These are phyloP conservation scores for Mizuhopecten yessoensis DNA, from an alignment of 1,140 invertebrate genomes.

Conservation along the genomic window DNA sequence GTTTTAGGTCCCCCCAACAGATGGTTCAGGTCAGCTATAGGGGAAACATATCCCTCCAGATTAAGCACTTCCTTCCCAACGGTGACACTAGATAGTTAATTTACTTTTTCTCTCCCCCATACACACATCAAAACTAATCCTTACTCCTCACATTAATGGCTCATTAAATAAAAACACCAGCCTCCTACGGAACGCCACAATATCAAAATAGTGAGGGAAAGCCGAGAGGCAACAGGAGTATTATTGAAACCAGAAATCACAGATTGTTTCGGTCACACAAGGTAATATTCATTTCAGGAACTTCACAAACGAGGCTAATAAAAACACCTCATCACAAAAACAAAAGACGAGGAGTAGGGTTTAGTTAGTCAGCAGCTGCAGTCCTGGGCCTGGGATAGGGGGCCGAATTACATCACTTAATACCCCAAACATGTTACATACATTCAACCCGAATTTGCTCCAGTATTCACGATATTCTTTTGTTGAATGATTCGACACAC, in stretches of 20 bases:
- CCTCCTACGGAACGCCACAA: conserved; percentile 18
- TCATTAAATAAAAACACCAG: conserved; percentile 39
- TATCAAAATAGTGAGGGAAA: conserved; percentile 39
- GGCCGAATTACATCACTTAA: not conserved
- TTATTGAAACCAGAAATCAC: conserved; percentile 4
- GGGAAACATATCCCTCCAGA: not conserved
- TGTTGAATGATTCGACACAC: not conserved
- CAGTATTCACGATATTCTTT: not conserved
- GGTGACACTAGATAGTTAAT: conserved; percentile 30
- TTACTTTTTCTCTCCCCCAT: conserved; percentile 33
- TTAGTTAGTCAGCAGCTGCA: not conserved
- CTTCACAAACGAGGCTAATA: conserved; percentile 32
- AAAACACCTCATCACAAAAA: conserved; percentile 7
- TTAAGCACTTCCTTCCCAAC: conserved; percentile 29
- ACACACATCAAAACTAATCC: conserved; percentile 38
- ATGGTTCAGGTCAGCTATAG: not conserved
- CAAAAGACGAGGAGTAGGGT: not conserved
- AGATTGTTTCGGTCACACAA: conserved; percentile 38
- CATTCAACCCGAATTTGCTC: too few species aligned
- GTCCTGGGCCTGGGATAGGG: not conserved
- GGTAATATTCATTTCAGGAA: conserved; percentile 39
- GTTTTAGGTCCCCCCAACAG: not conserved
- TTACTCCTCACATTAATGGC: not conserved
- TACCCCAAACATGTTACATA: not conserved
- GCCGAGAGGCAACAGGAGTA: conserved; percentile 13